These are phyloP conservation scores for Propithecus coquereli DNA, from an alignment of 2,113 vertebrate genomes.

Conservation along the genomic window DNA sequence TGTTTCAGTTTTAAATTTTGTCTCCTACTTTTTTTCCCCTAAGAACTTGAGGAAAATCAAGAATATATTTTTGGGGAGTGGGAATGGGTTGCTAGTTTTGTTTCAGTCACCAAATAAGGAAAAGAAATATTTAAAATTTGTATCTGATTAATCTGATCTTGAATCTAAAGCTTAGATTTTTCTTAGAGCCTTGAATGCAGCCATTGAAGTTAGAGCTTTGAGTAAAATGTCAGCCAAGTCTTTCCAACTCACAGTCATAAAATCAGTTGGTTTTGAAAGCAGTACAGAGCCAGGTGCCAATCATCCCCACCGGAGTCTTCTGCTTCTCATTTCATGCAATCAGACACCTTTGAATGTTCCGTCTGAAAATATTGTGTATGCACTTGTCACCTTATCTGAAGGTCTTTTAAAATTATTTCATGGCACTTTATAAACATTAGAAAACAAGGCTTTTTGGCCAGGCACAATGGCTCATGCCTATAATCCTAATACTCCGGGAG, in stretches of 20 bases:
- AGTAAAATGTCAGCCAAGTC: neutral
- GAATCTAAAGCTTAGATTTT: neutral
- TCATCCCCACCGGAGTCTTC: neutral
- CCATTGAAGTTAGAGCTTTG: neutral
- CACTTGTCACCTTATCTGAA: neutral
- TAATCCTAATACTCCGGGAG: too few species aligned
- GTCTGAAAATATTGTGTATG: neutral
- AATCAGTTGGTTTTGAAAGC: neutral
- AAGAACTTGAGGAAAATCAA: neutral
- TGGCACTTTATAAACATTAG: conserved; percentile 41
- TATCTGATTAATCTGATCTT: neutral
- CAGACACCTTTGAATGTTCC: neutral
- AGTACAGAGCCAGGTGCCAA: neutral
- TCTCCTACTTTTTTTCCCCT: conserved; percentile 15
- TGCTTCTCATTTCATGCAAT: neutral
- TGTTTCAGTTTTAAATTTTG: conserved; percentile 2
- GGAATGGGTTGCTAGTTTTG: neutral
- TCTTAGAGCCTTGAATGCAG: neutral
- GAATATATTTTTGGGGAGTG: neutral
- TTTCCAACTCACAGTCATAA: neutral
- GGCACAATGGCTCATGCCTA: too few species aligned
- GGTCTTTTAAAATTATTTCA: conserved; percentile 42
- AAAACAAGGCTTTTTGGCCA: neutral
- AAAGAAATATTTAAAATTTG: conserved; percentile 21
- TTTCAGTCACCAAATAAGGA: conserved; percentile 14